Conservation (phyloP, 2,113 vertebrate genomes). For the Eretmochelys imbricata region DNA sequence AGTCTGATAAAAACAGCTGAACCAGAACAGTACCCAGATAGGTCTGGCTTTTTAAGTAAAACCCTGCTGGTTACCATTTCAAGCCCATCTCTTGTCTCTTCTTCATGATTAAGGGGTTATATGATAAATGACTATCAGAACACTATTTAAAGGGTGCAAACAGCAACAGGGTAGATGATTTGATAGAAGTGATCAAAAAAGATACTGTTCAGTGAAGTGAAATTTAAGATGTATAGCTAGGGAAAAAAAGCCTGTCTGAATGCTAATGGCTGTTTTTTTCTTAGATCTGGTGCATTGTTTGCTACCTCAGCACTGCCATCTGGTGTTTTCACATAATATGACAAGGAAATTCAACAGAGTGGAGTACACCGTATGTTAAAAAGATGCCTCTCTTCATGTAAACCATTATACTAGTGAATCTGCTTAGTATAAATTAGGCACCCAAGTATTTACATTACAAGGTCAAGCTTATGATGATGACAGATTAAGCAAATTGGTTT, state of each 20-base stretch:
- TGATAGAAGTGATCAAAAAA: not conserved
- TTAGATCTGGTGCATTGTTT: fast-evolving
- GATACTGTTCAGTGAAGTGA: not conserved
- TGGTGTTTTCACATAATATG: not conserved
- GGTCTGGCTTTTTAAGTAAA: no score
- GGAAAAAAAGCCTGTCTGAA: not conserved
- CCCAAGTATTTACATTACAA: not conserved
- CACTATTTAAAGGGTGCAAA: not conserved
- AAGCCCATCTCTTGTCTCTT: no score
- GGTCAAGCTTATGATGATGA: not conserved
- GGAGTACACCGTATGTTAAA: not conserved
- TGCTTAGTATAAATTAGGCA: not conserved
- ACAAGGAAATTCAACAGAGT: not conserved
- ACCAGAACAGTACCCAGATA: no score
- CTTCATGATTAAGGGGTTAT: no score
- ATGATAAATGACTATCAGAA: not conserved
- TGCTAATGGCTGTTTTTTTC: not conserved
- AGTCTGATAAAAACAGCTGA: not conserved
- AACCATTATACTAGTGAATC: not conserved
- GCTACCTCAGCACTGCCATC: conserved; percentile 25
- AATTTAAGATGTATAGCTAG: not conserved
- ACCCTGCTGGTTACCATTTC: no score
- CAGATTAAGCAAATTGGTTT: not conserved
- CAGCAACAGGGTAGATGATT: not conserved
- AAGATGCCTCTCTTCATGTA: not conserved